Percentiles rank a stretch among this genome's conserved stretches.
phyloP scores from a whole-genome alignment of 1,140 invertebrate genomes.

The Andrena cerasifolii region DNA sequence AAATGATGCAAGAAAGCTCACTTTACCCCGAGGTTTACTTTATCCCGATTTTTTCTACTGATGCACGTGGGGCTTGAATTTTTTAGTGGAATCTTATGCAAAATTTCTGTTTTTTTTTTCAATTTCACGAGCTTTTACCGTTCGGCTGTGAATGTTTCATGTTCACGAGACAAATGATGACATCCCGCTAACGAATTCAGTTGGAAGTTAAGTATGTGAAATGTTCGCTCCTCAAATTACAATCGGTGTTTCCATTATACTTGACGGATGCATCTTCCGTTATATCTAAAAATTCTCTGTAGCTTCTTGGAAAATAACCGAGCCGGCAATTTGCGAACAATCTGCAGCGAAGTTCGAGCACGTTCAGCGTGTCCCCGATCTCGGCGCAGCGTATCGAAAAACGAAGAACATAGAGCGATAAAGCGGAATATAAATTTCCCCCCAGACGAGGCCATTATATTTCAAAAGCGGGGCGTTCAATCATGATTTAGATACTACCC shows the following conservation, averaged over 20 bases:
- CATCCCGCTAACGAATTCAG: too few relatives aligned
- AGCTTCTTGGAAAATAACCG: too few relatives aligned
- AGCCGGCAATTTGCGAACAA: background rate
- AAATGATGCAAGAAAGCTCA: too few relatives aligned
- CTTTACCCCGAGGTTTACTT: too few relatives aligned
- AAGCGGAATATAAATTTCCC: slow-evolving; percentile 47
- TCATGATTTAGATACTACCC: slow-evolving; percentile 36
- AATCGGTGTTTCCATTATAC: too few relatives aligned
- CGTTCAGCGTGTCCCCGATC: slow-evolving; percentile 13
- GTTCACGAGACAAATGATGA: too few relatives aligned
- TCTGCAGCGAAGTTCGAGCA: background rate
- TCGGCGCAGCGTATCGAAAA: slow-evolving; percentile 36
- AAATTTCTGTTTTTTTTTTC: background rate
- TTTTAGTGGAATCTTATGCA: background rate
- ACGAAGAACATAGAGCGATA: slow-evolving; percentile 23
- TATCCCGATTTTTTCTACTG: too few relatives aligned
- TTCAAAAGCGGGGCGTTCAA: slow-evolving; percentile 23
- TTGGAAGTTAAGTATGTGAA: too few relatives aligned
- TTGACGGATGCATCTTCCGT: too few relatives aligned
- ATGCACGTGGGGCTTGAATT: background rate
- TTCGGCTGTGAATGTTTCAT: background rate
- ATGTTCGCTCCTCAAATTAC: too few relatives aligned
- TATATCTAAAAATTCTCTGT: too few relatives aligned
- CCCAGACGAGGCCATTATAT: slow-evolving; percentile 44
- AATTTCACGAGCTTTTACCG: background rate